A percentile compares a stretch with the other conserved stretches of the same genome.
These are phyloP conservation scores for Cryptus viduatorius DNA, from an alignment of 2,888 invertebrate species.

Conservation along the genomic window DNA sequence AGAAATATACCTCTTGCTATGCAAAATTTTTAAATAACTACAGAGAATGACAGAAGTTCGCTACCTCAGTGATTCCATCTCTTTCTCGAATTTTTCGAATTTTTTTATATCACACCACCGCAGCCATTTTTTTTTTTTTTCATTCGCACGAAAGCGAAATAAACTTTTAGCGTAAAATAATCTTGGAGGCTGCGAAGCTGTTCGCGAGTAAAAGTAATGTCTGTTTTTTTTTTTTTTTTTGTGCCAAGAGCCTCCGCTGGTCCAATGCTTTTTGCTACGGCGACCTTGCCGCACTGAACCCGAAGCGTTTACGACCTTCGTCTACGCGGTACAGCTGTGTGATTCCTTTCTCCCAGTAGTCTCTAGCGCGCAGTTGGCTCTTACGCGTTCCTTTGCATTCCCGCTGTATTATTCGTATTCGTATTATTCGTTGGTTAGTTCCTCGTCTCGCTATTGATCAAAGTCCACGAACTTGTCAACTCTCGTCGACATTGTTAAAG, in stretches of 20 bases:
- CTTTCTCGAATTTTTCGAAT: background rate
- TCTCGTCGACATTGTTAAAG: background rate
- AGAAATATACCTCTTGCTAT: background rate
- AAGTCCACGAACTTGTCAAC: constrained; percentile 2
- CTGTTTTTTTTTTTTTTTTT: constrained; percentile 13
- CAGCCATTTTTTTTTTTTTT: background rate
- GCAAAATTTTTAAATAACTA: constrained; percentile 56
- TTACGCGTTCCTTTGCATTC: constrained; percentile 11
- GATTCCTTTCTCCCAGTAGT: constrained; percentile 57
- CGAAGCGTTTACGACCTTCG: constrained; percentile 56
- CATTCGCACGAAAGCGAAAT: background rate
- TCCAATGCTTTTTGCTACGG: constrained; percentile 40
- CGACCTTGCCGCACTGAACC: constrained; percentile 57
- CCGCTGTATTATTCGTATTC: background rate
- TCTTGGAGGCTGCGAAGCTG: background rate
- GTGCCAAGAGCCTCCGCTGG: constrained; percentile 36
- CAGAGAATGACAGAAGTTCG: background rate
- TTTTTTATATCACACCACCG: background rate
- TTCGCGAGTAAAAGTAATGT: background rate
- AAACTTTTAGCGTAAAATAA: background rate
- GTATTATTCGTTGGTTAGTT: no score
- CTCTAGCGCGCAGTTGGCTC: constrained; percentile 39
- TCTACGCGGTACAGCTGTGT: constrained; percentile 35
- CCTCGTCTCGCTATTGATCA: constrained; percentile 16
- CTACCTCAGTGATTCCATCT: background rate